Evolutionary conservation across 2,888 invertebrate species (phyloP).

Genomic region (Mesorhabditis spiculigera): DNA sequence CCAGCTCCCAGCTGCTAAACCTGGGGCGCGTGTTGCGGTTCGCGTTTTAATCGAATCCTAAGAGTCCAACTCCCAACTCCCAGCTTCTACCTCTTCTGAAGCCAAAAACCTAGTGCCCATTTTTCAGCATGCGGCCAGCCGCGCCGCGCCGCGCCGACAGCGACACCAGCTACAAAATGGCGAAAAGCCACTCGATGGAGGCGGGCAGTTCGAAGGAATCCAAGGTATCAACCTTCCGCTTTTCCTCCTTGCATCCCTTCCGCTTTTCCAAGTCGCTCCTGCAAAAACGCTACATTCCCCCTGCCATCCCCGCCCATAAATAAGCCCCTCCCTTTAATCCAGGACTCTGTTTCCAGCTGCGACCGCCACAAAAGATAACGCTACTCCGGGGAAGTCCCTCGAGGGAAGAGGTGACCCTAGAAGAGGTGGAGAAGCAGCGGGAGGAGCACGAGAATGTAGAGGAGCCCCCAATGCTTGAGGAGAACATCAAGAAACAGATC

Average conservation of each 20-base stretch:
- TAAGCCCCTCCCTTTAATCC: no score
- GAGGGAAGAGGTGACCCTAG: not conserved
- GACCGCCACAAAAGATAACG: not conserved
- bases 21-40: no score
- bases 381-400: not conserved
- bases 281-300: no score
- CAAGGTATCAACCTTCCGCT: not conserved
- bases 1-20: no score
- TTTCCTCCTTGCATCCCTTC: no score
- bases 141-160: not conserved
- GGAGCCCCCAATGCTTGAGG: not conserved
- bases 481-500: not conserved
- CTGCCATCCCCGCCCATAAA: no score
- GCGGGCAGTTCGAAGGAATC: not conserved
- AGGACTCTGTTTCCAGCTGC: not conserved
- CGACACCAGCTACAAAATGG: not conserved
- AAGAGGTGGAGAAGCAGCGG: not conserved
- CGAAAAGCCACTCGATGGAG: constrained; percentile 6
- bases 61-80: no score
- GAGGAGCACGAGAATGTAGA: not conserved
- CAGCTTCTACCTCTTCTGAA: no score
- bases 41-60: no score
- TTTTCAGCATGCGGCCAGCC: not conserved
- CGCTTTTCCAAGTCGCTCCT: no score
- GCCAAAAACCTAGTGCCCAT: no score